Percentiles rank a stretch among this genome's conserved stretches.
Conservation (phyloP, 2,113 vertebrate species). For the Neogobius melanostomus region DNA sequence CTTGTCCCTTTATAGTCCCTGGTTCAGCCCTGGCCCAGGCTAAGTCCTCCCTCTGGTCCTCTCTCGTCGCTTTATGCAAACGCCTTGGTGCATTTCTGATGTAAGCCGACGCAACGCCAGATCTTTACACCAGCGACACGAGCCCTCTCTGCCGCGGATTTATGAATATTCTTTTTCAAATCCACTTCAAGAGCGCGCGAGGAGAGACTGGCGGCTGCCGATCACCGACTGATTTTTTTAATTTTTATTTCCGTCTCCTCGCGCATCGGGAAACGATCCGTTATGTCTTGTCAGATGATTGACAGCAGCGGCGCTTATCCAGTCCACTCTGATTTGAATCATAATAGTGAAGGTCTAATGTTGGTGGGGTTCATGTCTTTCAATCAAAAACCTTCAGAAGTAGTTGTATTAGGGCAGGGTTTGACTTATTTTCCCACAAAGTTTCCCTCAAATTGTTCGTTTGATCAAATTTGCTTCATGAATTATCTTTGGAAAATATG, state of each 20-base stretch:
- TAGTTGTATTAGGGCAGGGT: too few species aligned
- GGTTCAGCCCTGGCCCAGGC: not conserved
- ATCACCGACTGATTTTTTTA: not conserved
- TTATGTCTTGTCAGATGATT: not conserved
- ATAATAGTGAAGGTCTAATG: not conserved
- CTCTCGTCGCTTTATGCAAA: conserved; percentile 11
- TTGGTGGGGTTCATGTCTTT: too few species aligned
- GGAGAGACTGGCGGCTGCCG: conserved; percentile 1
- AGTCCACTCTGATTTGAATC: not conserved
- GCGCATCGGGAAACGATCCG: not conserved
- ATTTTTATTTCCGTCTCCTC: not conserved
- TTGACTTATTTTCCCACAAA: too few species aligned
- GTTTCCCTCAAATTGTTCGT: too few species aligned
- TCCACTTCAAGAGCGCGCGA: not conserved
- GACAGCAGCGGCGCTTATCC: not conserved
- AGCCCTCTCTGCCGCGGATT: not conserved
- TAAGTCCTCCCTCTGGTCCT: conserved; percentile 25
- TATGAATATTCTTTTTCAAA: conserved; percentile 25
- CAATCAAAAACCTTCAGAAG: too few species aligned
- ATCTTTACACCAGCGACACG: conserved; percentile 35
- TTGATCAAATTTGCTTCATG: too few species aligned
- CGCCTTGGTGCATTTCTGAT: conserved; percentile 40
- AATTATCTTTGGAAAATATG: too few species aligned
- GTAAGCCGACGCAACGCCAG: conserved; percentile 53
- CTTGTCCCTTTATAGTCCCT: conserved; percentile 10